These are phyloP conservation scores for Reticulitermes speratus DNA, from an alignment of 1,140 invertebrate species.

Conservation along the genomic window DNA sequence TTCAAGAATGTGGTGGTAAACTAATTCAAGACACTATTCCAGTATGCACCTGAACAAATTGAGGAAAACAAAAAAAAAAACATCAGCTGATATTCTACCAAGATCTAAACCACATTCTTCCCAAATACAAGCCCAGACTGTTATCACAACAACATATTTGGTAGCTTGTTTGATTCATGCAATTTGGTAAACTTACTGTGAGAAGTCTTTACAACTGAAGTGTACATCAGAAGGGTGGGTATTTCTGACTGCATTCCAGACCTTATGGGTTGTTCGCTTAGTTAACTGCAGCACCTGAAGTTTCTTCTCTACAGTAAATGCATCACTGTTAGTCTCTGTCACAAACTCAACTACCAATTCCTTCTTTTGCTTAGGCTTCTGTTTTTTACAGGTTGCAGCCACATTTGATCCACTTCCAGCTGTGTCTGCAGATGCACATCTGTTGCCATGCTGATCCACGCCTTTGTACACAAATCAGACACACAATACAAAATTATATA, in stretches of 20 bases:
- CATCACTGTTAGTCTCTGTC: not conserved
- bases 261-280: not conserved
- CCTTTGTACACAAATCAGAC: not conserved
- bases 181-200: not conserved
- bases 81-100: too few relatives aligned
- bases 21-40: too few relatives aligned
- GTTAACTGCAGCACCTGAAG: not conserved
- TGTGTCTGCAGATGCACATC: not conserved
- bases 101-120: too few relatives aligned
- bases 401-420: not conserved
- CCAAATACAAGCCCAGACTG: too few relatives aligned
- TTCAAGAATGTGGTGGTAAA: too few relatives aligned
- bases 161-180: too few relatives aligned
- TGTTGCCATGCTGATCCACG: not conserved
- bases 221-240: conserved; percentile 18
- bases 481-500: not conserved
- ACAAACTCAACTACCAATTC: conserved; percentile 16
- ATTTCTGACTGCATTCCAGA: not conserved
- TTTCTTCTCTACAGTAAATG: not conserved
- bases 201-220: not conserved
- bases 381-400: not conserved
- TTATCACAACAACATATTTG: too few relatives aligned
- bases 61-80: too few relatives aligned
- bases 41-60: too few relatives aligned
- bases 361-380: not conserved